Evolutionary conservation across 2,888 invertebrate genomes (phyloP), one percentile per base, ranked within the genome.

Genomic region (Andrena dorsata): DNA sequence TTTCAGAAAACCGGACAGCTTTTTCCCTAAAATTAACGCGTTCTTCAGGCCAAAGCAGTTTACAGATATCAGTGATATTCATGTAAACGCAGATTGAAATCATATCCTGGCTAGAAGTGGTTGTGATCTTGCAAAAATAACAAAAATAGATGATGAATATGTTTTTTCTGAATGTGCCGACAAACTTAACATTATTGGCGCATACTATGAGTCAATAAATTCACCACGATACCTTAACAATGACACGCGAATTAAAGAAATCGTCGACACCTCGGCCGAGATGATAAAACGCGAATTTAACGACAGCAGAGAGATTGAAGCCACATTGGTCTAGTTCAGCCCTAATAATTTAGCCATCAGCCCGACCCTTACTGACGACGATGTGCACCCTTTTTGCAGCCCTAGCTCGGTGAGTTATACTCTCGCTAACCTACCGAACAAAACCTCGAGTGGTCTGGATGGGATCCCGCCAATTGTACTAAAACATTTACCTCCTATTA

Each of bases 11-110:
- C 13, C 69, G 4, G 26, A 56, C n/a, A 20, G 32, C 8, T 66
- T 66, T 32, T 69, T 69, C 20, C 69, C 28, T 1, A 26, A 32
- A 0, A 69, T 58, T 0, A 69, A 69, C 7, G 32, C 23, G 5
- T 69, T 1, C 28, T 53, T 69, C 1, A 20, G 69, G 4, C 20
- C 56, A 1, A 69, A 41, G 6, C 16, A 10, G 2, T 5, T 2
- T 16, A 4, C 16, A 0, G 4, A 0, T 0, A 58, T 69, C 1
- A 1, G 5, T 41, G 20, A 30, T 3, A 23, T 69, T 2, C 13
- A 20, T 2, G 16, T 69, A 2, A 1, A 26, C 1, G 0, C 23
- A 8, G 41, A 26, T 16, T 23, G 35, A 2, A 4, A 2, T 5
- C 23, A 16, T 4, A 26, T 56, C 1, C 16, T 53, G 0, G 2